These are phyloP conservation scores for Aurelia coerulea DNA, from an alignment of 30 jellyfish, hydroid and myxozoan species.

Conservation along the genomic window DNA sequence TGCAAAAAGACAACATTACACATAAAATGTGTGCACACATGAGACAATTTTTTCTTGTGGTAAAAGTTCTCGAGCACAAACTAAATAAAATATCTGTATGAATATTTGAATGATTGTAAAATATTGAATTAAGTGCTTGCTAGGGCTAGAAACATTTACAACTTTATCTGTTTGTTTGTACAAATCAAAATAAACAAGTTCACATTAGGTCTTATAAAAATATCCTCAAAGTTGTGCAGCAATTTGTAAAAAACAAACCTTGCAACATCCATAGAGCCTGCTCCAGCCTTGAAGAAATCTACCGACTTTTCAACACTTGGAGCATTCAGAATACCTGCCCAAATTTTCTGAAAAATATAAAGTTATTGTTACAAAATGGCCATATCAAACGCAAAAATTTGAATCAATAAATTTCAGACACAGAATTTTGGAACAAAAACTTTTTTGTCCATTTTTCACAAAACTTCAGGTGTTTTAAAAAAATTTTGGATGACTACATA, in stretches of 20 bases:
- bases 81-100: not conserved
- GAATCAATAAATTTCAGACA: too few species aligned
- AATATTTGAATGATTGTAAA: not conserved
- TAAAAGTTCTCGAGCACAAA: not conserved
- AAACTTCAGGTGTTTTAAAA: too few species aligned
- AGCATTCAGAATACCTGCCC: slow-evolving; percentile 90
- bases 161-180: too few species aligned
- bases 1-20: not conserved
- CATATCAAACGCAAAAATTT: too few species aligned
- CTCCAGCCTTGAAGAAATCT: slow-evolving; percentile 98
- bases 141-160: too few species aligned
- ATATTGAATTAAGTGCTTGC: too few species aligned
- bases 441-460: too few species aligned
- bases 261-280: slow-evolving; percentile 99
- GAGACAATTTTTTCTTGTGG: not conserved
- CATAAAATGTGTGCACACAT: not conserved
- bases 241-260: slow-evolving; percentile 44
- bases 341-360: slow-evolving; percentile 58
- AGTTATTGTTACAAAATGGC: not conserved
- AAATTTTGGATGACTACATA: too few species aligned
- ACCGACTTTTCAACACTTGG: slow-evolving; percentile 64
- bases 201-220: too few species aligned
- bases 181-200: too few species aligned
- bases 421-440: too few species aligned
- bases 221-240: too few species aligned